Conservation (phyloP, 2,888 invertebrate species). For the Buathra laborator region DNA sequence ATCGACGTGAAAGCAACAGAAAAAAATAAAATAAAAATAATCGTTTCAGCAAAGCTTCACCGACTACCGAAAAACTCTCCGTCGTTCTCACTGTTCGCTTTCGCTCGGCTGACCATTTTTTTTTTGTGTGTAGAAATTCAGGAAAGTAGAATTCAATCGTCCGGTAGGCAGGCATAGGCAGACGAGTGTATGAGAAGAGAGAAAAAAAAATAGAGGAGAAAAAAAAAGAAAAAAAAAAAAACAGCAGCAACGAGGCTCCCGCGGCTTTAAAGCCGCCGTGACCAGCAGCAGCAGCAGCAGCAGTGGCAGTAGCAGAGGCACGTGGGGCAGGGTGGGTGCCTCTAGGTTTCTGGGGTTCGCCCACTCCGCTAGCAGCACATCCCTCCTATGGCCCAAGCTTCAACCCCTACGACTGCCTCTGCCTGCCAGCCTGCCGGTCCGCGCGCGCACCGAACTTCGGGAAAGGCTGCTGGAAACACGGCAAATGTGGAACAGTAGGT, state of each 20-base stretch:
- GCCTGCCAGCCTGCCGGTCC: conserved; percentile 55
- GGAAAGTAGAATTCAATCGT: conserved; percentile 47
- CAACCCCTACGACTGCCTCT: conserved; percentile 60
- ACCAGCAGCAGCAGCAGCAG: conserved; percentile 41
- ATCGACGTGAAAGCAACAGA: not conserved
- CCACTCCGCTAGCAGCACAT: conserved; percentile 39
- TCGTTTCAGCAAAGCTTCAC: not conserved
- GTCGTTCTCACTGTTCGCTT: not conserved
- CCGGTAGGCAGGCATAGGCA: conserved; percentile 12
- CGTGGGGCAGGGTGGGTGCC: conserved; percentile 59
- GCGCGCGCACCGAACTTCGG: conserved; percentile 77
- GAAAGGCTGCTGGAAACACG: conserved; percentile 81
- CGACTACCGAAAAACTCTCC: not conserved
- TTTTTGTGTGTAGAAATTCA: not conserved
- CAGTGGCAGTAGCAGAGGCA: conserved; percentile 46
- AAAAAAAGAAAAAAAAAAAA: conserved; percentile 19
- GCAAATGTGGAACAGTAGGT: conserved; percentile 84
- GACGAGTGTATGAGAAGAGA: conserved; percentile 27
- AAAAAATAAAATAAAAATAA: not conserved
- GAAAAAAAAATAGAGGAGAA: conserved; percentile 9
- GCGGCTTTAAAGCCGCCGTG: conserved; percentile 49
- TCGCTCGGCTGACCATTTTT: conserved; percentile 10
- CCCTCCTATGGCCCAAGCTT: conserved; percentile 32
- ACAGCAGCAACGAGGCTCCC: conserved; percentile 15
- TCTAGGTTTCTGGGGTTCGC: conserved; percentile 72